phyloP scores from a whole-genome alignment of 2,113 vertebrate species.

The Mormyrus iriodes region DNA sequence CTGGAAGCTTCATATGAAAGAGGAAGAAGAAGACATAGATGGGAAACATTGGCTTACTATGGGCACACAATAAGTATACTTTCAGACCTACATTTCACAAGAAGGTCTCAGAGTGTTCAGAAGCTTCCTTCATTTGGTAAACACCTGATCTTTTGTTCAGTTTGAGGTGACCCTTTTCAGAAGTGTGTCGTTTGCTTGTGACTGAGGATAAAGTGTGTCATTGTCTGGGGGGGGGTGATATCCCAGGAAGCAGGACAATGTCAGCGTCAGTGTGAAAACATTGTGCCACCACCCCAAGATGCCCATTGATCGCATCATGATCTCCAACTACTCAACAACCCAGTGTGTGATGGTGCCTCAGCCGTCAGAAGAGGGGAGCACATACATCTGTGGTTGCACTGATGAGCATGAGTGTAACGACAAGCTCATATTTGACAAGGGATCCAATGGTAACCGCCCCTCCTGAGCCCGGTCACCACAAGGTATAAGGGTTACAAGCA shows the following conservation, averaged over 20 bases:
- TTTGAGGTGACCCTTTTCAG: neutral
- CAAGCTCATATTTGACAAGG: constrained; percentile 75
- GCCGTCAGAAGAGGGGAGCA: constrained; percentile 47
- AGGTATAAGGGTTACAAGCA: neutral
- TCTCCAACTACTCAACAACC: constrained; percentile 68
- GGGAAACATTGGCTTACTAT: too few relatives aligned
- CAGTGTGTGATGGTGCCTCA: constrained; percentile 70
- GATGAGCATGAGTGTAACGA: constrained; percentile 80
- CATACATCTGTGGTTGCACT: constrained; percentile 73
- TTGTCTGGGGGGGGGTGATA: neutral
- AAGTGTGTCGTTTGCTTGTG: neutral
- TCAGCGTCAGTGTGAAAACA: constrained; percentile 69
- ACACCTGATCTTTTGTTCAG: neutral
- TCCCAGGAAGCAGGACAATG: constrained; percentile 73
- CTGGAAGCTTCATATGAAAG: too few relatives aligned
- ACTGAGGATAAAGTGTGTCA: neutral
- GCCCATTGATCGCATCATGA: constrained; percentile 69
- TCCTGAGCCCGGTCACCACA: neutral
- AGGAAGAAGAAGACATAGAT: too few relatives aligned
- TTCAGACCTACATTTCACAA: too few relatives aligned
- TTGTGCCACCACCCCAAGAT: constrained; percentile 71
- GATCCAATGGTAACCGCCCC: constrained; percentile 58
- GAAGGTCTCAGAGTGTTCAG: too few relatives aligned
- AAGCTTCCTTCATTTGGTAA: neutral
- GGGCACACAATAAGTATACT: too few relatives aligned